phyloP scores from a whole-genome alignment of 2,797 vertebrate genomes.

The Parauchenoglanis ngamensis region DNA sequence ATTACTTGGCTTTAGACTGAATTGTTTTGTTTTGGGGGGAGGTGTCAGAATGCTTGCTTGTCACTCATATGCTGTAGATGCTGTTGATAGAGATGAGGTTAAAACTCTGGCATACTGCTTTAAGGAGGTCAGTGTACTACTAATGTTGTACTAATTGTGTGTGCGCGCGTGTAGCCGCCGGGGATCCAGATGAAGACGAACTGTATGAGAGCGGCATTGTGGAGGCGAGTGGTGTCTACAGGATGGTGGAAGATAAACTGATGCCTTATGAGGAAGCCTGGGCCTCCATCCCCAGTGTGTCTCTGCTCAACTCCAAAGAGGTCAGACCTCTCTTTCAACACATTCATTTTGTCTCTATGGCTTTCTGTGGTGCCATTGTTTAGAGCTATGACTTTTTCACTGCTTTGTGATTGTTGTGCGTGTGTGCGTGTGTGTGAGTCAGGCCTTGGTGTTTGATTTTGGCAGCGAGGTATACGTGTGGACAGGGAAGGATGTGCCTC shows the following conservation, averaged over 20 bases:
- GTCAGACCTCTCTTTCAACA: constrained; percentile 56
- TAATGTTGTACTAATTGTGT: not conserved
- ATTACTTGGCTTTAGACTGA: not conserved
- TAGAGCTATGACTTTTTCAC: not conserved
- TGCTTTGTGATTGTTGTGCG: not conserved
- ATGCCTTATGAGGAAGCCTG: constrained; percentile 79
- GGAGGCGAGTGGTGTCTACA: constrained; percentile 78
- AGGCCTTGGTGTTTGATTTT: constrained; percentile 84
- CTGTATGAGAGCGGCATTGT: constrained; percentile 77
- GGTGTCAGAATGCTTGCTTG: not conserved
- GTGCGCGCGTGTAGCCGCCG: constrained; percentile 67
- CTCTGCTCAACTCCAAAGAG: constrained; percentile 79
- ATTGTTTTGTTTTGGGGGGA: not conserved
- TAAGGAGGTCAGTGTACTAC: not conserved
- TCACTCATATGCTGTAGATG: not conserved
- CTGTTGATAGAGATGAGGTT: not conserved
- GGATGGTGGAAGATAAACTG: constrained; percentile 77
- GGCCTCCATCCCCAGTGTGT: constrained; percentile 79
- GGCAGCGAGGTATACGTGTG: constrained; percentile 81
- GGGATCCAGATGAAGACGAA: constrained; percentile 82
- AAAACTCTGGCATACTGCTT: not conserved
- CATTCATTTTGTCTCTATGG: not conserved
- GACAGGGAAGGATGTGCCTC: constrained; percentile 80
- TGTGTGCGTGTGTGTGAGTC: constrained; percentile 28
- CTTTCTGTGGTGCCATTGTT: not conserved